phyloP scores from a whole-genome alignment of 2,797 vertebrate genomes.

The Sebastes glaucus region DNA sequence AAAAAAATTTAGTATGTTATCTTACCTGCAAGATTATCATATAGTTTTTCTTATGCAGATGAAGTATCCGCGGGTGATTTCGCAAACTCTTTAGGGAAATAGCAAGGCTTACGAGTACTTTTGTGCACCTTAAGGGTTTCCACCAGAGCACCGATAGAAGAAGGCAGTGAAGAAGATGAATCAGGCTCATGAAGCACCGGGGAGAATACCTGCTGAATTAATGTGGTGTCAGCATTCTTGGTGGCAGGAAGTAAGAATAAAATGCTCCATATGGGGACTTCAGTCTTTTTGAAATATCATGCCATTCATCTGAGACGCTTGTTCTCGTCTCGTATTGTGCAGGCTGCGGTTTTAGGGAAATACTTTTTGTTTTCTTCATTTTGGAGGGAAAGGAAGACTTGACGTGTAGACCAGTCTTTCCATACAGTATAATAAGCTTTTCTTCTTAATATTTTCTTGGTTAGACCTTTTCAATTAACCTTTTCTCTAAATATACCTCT shows the following conservation, averaged over 20 bases:
- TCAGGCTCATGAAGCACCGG: conserved; percentile 35
- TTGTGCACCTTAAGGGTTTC: conserved; percentile 34
- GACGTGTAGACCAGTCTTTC: not conserved
- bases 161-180: conserved; percentile 42
- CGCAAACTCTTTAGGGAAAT: conserved; percentile 7
- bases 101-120: not conserved
- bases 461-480: not conserved
- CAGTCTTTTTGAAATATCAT: conserved; percentile 35
- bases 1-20: not conserved
- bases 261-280: conserved; percentile 19
- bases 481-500: not conserved
- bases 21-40: not conserved
- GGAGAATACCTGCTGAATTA: conserved; percentile 34
- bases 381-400: not conserved
- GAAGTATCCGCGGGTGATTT: conserved; percentile 3
- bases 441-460: not conserved
- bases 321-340: not conserved
- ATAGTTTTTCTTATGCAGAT: not conserved
- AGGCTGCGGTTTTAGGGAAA: not conserved
- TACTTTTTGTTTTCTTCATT: not conserved
- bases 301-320: conserved; percentile 21
- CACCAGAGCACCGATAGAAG: conserved; percentile 3
- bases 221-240: conserved; percentile 54
- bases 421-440: not conserved
- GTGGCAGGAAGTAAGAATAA: conserved; percentile 30